A percentile compares a stretch with the other conserved stretches of the same genome.
These are phyloP conservation scores for Dichetophora obliterata DNA, from an alignment of 2,888 invertebrate species.

Conservation along the genomic window DNA sequence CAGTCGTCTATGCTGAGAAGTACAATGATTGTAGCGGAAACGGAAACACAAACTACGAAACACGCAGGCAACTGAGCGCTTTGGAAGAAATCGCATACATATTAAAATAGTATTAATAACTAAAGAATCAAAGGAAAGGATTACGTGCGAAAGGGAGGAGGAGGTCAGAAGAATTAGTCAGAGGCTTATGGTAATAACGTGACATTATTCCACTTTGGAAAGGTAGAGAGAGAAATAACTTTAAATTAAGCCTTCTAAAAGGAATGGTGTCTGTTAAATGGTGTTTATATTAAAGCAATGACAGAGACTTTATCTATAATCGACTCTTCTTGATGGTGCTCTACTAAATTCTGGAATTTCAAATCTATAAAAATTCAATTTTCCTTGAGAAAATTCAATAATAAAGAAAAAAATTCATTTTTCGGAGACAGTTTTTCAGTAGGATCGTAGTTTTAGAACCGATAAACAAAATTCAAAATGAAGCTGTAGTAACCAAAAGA, in stretches of 20 bases:
- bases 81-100: neutral
- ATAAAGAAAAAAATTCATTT: no score
- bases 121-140: neutral
- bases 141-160: neutral
- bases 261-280: neutral
- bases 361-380: no score
- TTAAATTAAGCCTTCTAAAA: neutral
- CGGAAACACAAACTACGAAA: slow-evolving; percentile 35
- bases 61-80: slow-evolving; percentile 2
- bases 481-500: no score
- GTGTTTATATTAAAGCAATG: no score
- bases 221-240: neutral
- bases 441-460: no score
- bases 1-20: neutral
- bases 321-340: no score
- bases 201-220: neutral
- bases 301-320: no score
- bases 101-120: slow-evolving; percentile 28
- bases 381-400: no score
- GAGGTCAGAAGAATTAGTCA: neutral
- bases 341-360: no score
- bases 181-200: neutral
- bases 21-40: slow-evolving; percentile 45
- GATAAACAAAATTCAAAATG: no score
- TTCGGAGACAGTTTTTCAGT: no score